These are phyloP conservation scores for Mylabris phalerata DNA, from an alignment of 1,140 invertebrate genomes.

Conservation along the genomic window DNA sequence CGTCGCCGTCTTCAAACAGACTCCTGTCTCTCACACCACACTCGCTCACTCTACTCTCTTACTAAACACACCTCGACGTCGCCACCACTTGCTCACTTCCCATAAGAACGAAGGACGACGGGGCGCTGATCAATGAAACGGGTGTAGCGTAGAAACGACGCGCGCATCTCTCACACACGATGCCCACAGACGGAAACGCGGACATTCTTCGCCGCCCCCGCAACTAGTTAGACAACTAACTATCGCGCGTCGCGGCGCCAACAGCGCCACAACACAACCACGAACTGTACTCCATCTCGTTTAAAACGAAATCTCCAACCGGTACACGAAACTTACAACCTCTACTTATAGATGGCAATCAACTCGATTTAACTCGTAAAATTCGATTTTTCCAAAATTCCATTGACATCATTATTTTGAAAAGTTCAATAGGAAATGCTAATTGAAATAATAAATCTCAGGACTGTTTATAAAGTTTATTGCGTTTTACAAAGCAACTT, in stretches of 20 bases:
- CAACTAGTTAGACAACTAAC: neutral
- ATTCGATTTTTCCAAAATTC: no score
- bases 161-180: constrained; percentile 27
- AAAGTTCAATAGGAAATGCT: no score
- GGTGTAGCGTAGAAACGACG: constrained; percentile 43
- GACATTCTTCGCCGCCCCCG: neutral
- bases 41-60: constrained; percentile 32
- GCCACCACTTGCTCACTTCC: constrained; percentile 42
- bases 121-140: constrained; percentile 39
- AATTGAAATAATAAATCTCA: no score
- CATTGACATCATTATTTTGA: no score
- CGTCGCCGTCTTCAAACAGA: constrained; percentile 31
- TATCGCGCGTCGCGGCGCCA: neutral
- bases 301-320: no score
- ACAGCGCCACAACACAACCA: neutral
- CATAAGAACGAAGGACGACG: constrained; percentile 41
- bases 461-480: constrained; percentile 7
- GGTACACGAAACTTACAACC: no score
- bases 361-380: no score
- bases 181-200: constrained; percentile 11
- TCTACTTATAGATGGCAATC: no score
- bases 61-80: constrained; percentile 23
- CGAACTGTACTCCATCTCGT: no score
- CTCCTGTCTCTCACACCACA: constrained; percentile 38
- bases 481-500: constrained; percentile 11